Evolutionary conservation across 2,888 invertebrate species (phyloP), one percentile per base, ranked within the genome.

Genomic region (Spodoptera picta): DNA sequence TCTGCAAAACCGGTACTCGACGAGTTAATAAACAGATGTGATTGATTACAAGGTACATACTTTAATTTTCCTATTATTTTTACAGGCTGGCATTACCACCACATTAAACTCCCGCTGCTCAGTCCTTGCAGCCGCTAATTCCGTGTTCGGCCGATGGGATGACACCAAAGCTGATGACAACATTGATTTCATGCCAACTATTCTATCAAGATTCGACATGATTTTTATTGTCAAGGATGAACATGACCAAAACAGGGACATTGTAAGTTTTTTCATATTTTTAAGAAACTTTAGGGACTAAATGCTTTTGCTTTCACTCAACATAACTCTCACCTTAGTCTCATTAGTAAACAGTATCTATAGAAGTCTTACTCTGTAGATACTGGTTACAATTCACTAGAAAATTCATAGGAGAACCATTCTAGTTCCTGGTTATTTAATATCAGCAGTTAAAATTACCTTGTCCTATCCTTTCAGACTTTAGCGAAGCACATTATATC

Each of bases 101-200:
- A 99, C 99, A 0, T 93, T 99, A 58, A 99, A 99, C 92, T 99
- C 99, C 0, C 96, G 99, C 6, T 99, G 99, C 90, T 99, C 99
- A 0, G 99, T 99, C n/a, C 95, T 99, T 52, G 99, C 99, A 24
- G 99, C 99, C 0, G 99, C 99, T 5, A 99, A 99, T 94, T 99
- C 99, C 5, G 97, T 99, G 68, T 99, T 98, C 90, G 99, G 99
- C 0, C 96, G 99, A 14, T 99, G 99, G 99, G 99, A 99, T 89
- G 99, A 99, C 81, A 97, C 97, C 0, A 99, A 99, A 90, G 99
- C 99, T 1, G 99, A 98, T 79, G 98, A 99, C 81, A 99, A 99
- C 90, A 99, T 99, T 73, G 99, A 99, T 92, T 99, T 99, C 88
- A 98, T 99, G 98, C 99, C 99, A 4, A 99, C 99, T n/a, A 99